phyloP scores from a whole-genome alignment of 2,888 invertebrate species.

The Macrophya annulata region DNA sequence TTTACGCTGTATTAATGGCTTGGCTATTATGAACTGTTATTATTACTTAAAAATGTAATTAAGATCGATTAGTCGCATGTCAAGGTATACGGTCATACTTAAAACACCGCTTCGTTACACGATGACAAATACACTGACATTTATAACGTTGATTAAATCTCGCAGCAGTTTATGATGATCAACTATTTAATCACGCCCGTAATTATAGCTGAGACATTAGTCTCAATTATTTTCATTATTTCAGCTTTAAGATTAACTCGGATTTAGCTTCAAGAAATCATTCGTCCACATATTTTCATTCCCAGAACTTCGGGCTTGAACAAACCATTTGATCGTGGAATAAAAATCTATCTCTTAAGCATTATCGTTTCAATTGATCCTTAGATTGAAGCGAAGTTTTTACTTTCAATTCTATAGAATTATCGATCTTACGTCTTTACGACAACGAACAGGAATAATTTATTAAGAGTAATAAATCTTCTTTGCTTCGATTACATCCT shows the following conservation, averaged over 20 bases:
- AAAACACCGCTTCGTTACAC: background rate
- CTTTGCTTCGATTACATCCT: too few species aligned
- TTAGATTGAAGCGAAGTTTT: background rate
- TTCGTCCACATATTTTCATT: background rate
- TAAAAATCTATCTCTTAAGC: background rate
- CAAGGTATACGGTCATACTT: background rate
- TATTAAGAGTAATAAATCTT: background rate
- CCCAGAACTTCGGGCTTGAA: too few species aligned
- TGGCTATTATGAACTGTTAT: background rate
- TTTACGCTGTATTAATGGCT: background rate
- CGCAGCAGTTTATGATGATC: background rate
- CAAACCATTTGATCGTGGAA: too few species aligned
- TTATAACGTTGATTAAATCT: constrained; percentile 12
- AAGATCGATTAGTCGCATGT: background rate
- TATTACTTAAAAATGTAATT: background rate
- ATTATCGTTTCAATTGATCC: background rate
- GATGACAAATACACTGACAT: background rate
- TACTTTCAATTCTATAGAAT: background rate
- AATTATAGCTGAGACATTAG: background rate
- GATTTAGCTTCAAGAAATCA: background rate
- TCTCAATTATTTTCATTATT: background rate
- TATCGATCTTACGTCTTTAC: background rate
- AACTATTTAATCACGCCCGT: background rate
- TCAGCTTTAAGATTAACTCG: too few species aligned
- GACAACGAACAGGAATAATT: background rate